Evolutionary conservation across 1,140 invertebrate genomes (phyloP), one percentile per base, ranked within the genome.

Genomic region (Bicyclus anynana): DNA sequence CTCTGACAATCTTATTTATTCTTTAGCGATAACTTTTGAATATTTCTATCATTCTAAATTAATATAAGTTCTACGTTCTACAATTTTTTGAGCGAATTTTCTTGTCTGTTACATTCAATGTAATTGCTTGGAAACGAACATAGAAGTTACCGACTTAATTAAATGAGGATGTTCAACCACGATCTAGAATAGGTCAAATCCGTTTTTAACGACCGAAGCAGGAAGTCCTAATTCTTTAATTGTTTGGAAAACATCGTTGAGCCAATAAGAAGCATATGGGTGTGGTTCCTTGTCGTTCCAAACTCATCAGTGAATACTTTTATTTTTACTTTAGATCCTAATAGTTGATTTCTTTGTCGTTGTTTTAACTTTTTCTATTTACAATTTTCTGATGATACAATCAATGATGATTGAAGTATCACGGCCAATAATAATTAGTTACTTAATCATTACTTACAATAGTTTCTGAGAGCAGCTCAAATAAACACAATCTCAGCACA

Each of bases 191-290:
- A 51, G 63, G 63, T 65, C 59, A 65, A 65, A 57, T 63, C 44
- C 61, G 46, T 63, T 50, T 63, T 63, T 58, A 58, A 57, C 54
- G 42, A 53, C 14, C 44, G 20, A 53, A 63, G 58, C 69, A 76
- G 76, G 75, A 83, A 77, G 66, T 54, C 60, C 69, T 80, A 76
- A 80, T 74, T 75, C 71, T 75, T 68, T 79, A 83, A 83, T 83
- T 77, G 75, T 74, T 70, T 59, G 64, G 63, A 61, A 75, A 77
- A 69, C 67, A 65, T 67, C 57, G 40, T 62, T 59, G n/a, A 54
- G 68, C 44, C 51, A 60, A 56, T 14, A 44, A 46, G 35, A 27
- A 35, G 35, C 46, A 38, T 53, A 60, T 60, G 58, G 58, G 50
- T 53, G 50, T 44, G 51, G 58, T 18, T 46, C 42, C 27, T 59